Base-by-base conservation (phyloP, 2,888 invertebrate genomes). In the Tetragonisca angustula region DNA sequence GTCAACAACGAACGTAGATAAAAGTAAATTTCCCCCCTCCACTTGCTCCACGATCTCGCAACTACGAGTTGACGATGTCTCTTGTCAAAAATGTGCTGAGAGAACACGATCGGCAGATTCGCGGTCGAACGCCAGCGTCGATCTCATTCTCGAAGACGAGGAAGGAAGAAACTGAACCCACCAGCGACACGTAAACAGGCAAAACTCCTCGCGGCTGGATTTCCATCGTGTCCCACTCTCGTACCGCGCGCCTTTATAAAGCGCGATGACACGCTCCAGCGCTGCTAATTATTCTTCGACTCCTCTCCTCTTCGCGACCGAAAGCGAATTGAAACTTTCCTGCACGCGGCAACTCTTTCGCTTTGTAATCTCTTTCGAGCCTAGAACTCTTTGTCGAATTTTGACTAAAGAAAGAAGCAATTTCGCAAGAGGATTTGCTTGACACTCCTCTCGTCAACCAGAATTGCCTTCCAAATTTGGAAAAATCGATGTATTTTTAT, bases 81-180 rank as follows among this genome's bases (percentile, higher is more conserved):
- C 49, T 27, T 0, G 17, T 19, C 9, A 52, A 24, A 9, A 27
- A 1, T 6, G 6, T 21, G 11, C 15, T 2, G 19, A 24, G 21
- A 52, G 64, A 0, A 27, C 27, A 27, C 54, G 24, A 17, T 24
- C 61, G 65, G 54, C 21, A 43, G 71, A 74, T 43, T 43, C 64
- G 69, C 76, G 43, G 56, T 69, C 50, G 64, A 74, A 56, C 70
- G 36, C 54, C 19, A 43, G 64, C 64, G 62, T 52, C 76, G 85
- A 80, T 85, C 79, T 86, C 89, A 89, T 87, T 89, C 87, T 87
- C 87, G 78, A 76, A 86, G 86, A 85, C 87, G 81, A 84, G 86
- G 79, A 79, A 83, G 80, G 68, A 81, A 80, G 86, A 90, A 89
- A 91, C 91, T 91, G 91, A 90, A 88, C 87, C 72, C 83, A 73